Evolutionary conservation across 2,797 vertebrate species (phyloP), one percentile per base, ranked within the genome.

Genomic region (Bovichtus diacanthus): DNA sequence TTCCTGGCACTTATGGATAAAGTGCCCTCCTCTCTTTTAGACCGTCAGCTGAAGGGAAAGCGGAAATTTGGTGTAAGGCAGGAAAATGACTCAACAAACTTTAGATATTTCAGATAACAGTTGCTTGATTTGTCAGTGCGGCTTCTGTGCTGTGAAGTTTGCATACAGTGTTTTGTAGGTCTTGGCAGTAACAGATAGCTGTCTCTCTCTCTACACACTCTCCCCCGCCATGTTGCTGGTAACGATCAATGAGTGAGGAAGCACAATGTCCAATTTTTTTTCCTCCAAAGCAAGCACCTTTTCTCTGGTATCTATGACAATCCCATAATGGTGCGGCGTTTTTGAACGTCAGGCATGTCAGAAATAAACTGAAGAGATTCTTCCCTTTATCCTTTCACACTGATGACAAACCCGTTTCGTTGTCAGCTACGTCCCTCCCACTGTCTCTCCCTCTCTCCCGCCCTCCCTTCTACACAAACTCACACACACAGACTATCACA

Each of bases 1-100:
- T 90, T 92, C 91, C 90, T 66, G 92, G 93, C 93, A 92, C 90
- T 90, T 88, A 88, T 71, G 93, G 90, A 76, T 87, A 88, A 90
- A 89, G 90, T 89, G 92, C 90, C 90, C 79, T 92, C 94, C 83
- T 92, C 91, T 87, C 91, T 92, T 90, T 94, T 94, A 95, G 92
- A 95, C 92, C 88, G 94, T 87, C 91, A 95, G 94, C 94, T 96
- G 94, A 94, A 93, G 94, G 95, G 87, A 94, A 93, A 95, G 94
- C 59, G 93, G 88, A 94, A 95, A 95, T 89, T 80, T 90, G 88
- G 93, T 90, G 91, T 95, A 77, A 95, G 94, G 93, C 91, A 94
- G 90, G 88, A 89, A 80, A 92, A 89, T 86, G 83, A 93, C 84
- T 94, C 82, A 87, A 90, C 82, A 93, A 61, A 87, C 82, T 87